Conservation (phyloP, 2,888 invertebrate species). For the Yponomeuta evonymella region DNA sequence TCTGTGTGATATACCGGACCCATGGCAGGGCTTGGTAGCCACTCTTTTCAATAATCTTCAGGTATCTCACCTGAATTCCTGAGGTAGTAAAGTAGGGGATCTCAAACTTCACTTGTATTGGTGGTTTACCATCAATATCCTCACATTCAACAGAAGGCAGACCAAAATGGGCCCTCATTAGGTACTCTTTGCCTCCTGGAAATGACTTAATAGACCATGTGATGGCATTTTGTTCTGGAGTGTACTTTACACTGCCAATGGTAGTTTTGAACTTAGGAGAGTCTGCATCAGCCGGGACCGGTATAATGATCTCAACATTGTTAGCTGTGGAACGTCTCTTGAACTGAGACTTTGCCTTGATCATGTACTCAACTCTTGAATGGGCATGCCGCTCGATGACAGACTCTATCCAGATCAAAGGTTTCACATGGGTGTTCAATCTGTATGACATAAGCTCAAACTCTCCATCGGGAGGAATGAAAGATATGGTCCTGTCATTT, state of each 20-base stretch:
- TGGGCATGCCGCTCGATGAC: conserved; percentile 98
- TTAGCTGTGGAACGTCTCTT: conserved; percentile 98
- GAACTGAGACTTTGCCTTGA: conserved; percentile 98
- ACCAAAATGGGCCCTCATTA: conserved; percentile 99
- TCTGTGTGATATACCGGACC: conserved; percentile 99
- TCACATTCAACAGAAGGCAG: conserved; percentile 96
- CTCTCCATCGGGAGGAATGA: conserved; percentile 99
- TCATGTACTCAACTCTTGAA: conserved; percentile 98
- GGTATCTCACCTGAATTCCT: conserved; percentile 96
- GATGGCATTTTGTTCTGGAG: conserved; percentile 96
- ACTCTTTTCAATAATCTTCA: conserved; percentile 99
- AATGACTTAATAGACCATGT: conserved; percentile 99
- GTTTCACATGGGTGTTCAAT: conserved; percentile 97
- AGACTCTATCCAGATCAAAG: conserved; percentile 99
- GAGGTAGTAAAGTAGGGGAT: conserved; percentile 99
- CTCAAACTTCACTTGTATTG: conserved; percentile 99
- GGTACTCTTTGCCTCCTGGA: conserved; percentile 98
- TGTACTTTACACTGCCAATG: conserved; percentile 97
- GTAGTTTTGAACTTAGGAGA: conserved; percentile 99
- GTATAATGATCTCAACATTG: conserved; percentile 98
- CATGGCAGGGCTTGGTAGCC: conserved; percentile 99
- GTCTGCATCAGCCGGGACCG: conserved; percentile 97
- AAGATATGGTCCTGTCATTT: conserved; percentile 98
- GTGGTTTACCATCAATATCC: conserved; percentile 96
- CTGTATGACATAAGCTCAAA: conserved; percentile 99